Evolutionary conservation across 2,797 vertebrate genomes (phyloP).

Genomic region (Cryptoprocta ferox): DNA sequence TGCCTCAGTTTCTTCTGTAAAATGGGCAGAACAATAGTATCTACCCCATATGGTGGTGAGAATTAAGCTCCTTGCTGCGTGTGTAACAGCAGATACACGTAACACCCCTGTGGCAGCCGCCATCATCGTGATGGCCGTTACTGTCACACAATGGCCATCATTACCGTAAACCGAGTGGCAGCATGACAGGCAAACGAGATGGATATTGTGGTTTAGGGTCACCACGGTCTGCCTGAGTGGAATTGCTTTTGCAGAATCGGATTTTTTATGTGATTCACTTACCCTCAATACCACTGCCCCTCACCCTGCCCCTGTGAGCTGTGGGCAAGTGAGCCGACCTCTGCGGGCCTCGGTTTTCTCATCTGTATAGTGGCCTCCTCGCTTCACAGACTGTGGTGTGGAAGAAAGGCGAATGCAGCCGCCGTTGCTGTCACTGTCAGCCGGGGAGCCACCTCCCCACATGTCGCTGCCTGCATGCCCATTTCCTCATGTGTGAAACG

Average conservation of each 20-base stretch:
- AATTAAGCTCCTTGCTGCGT: neutral
- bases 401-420: neutral
- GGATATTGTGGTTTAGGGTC: neutral
- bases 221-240: accelerated
- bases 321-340: no score
- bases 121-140: accelerated
- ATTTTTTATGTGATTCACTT: neutral
- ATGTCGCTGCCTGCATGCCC: accelerated
- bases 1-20: neutral
- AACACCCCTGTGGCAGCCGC: neutral
- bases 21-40: neutral
- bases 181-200: accelerated
- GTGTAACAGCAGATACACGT: accelerated
- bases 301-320: accelerated
- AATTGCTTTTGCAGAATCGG: neutral
- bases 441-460: accelerated
- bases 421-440: neutral
- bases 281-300: accelerated
- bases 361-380: neutral
- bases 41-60: accelerated
- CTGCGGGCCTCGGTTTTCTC: accelerated
- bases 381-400: accelerated
- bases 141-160: accelerated
- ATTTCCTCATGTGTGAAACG: neutral
- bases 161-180: accelerated